Evolutionary conservation across 2,113 vertebrate genomes (phyloP).

Genomic region (Phalacrocorax pelagicus): DNA sequence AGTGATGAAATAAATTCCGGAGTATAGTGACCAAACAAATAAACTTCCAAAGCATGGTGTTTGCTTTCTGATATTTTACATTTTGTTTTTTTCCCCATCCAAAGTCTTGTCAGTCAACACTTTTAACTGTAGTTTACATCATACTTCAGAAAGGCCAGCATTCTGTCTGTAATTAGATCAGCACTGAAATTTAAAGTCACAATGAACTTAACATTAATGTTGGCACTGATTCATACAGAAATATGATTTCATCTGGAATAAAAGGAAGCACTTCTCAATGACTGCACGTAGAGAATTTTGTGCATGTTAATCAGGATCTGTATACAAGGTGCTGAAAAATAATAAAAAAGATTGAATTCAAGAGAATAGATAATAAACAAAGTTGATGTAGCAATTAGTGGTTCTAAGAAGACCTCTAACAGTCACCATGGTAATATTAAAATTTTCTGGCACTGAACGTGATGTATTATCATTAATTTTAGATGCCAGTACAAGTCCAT

Average conservation of each 20-base stretch:
- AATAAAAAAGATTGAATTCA: neutral
- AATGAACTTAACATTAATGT: neutral
- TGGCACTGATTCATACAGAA: neutral
- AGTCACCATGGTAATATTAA: neutral
- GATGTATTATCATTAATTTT: neutral
- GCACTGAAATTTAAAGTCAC: neutral
- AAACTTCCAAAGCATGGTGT: neutral
- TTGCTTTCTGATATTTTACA: neutral
- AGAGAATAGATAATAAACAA: neutral
- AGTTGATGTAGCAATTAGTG: neutral
- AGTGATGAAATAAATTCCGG: neutral
- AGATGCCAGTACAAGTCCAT: neutral
- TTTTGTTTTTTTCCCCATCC: neutral
- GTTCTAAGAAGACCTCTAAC: neutral
- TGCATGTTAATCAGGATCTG: neutral
- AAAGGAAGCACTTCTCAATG: neutral
- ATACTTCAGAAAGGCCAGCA: neutral
- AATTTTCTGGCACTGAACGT: neutral
- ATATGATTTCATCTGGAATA: neutral
- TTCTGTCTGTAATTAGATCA: neutral
- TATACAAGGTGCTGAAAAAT: neutral
- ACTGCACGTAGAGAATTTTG: neutral
- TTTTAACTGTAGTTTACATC: fast-evolving
- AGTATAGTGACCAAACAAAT: neutral
- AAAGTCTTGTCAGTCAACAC: neutral